These are phyloP conservation scores for Emydoidea blandingii DNA, from an alignment of 2,797 vertebrate genomes.

Conservation along the genomic window DNA sequence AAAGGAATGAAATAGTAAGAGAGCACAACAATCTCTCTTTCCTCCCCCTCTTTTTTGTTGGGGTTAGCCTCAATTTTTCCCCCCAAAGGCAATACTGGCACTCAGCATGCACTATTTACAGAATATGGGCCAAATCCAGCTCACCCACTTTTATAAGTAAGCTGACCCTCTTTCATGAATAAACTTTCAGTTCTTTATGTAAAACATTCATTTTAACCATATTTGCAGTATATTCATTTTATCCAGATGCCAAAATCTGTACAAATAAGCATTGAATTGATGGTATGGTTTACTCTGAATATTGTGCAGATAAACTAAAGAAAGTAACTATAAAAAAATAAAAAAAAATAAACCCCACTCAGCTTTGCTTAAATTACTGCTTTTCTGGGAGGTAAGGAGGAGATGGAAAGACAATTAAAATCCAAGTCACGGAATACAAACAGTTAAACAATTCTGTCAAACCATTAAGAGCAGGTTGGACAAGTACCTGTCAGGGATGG, in stretches of 20 bases:
- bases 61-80: background rate
- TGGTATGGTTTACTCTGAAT: background rate
- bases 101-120: background rate
- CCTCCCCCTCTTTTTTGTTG: background rate
- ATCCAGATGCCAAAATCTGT: background rate
- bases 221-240: background rate
- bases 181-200: background rate
- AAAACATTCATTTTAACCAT: background rate
- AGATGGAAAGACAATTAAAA: background rate
- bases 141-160: background rate
- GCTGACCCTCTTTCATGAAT: background rate
- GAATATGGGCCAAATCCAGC: background rate
- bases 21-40: background rate
- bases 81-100: background rate
- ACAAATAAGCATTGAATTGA: background rate
- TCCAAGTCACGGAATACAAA: background rate
- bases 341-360: background rate
- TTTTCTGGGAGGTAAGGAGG: background rate
- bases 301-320: background rate
- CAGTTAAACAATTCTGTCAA: background rate
- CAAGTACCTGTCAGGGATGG: too few species aligned
- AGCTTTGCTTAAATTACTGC: background rate
- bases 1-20: background rate
- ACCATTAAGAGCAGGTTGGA: background rate
- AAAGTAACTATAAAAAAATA: background rate